These are phyloP conservation scores for Xylocampa areola DNA, from an alignment of 2,888 invertebrate genomes.

Conservation along the genomic window DNA sequence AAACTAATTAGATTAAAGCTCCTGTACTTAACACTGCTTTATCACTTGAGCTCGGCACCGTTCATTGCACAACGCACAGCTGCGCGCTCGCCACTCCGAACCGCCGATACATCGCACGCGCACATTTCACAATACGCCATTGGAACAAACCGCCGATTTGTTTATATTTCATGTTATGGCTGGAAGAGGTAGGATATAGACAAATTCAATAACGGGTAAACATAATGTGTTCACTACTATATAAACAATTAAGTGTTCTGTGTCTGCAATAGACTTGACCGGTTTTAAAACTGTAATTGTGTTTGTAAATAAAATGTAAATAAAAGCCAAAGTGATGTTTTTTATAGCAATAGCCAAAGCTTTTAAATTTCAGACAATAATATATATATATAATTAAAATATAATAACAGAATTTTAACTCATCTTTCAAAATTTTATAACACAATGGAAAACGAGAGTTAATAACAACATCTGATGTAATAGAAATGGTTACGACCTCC, in stretches of 20 bases:
- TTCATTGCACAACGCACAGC: constrained; percentile 61
- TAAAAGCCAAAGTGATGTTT: no score
- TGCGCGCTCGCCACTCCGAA: constrained; percentile 54
- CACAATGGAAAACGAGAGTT: not conserved
- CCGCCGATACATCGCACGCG: constrained; percentile 50
- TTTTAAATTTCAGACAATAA: no score
- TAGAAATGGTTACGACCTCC: constrained; percentile 18
- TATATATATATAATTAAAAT: no score
- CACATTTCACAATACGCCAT: constrained; percentile 56
- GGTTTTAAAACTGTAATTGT: not conserved
- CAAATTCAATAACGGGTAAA: constrained; percentile 32
- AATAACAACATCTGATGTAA: constrained; percentile 2
- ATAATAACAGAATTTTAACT: no score
- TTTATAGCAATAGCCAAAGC: no score
- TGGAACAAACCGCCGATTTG: constrained; percentile 33
- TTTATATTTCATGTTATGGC: constrained; percentile 37
- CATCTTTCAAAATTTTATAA: no score
- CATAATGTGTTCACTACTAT: constrained; percentile 14
- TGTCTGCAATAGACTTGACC: no score
- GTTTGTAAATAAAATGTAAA: constrained; percentile 19
- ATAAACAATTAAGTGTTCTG: no score
- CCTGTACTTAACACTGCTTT: constrained; percentile 40
- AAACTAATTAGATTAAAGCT: constrained; percentile 42
- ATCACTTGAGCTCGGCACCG: constrained; percentile 29
- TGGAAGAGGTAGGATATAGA: constrained; percentile 31